These are phyloP conservation scores for Arrhopalites spinosus DNA, from an alignment of 2,888 invertebrate species.

Conservation along the genomic window DNA sequence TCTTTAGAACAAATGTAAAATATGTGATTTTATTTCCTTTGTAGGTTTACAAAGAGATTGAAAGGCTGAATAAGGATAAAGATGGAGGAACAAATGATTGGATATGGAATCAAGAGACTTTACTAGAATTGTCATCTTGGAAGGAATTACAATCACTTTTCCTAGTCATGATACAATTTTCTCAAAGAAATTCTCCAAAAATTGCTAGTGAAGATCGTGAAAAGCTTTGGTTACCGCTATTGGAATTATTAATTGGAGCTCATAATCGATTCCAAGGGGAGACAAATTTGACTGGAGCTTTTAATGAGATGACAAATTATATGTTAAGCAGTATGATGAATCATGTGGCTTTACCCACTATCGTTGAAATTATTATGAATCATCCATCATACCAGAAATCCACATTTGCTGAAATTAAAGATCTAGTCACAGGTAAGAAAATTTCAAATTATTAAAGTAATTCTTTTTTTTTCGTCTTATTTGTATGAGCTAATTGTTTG, in stretches of 20 bases:
- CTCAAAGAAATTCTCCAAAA: constrained; percentile 62
- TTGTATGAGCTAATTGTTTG: neutral
- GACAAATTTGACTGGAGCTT: constrained; percentile 55
- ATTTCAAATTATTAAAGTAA: neutral
- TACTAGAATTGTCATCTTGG: constrained; percentile 39
- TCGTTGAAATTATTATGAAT: constrained; percentile 61
- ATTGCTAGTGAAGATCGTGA: constrained; percentile 62
- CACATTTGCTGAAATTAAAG: constrained; percentile 64
- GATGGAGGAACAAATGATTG: neutral
- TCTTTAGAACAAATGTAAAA: too few species aligned
- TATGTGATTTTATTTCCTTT: too few species aligned
- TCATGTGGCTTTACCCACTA: constrained; percentile 63
- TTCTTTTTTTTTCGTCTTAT: neutral
- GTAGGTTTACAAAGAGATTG: constrained; percentile 44
- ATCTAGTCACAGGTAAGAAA: constrained; percentile 62
- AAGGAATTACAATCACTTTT: constrained; percentile 54
- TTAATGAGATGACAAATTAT: constrained; percentile 62
- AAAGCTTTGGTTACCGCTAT: constrained; percentile 61
- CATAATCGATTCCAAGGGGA: constrained; percentile 59
- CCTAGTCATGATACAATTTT: constrained; percentile 60
- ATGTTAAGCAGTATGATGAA: constrained; percentile 65
- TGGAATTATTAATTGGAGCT: constrained; percentile 61
- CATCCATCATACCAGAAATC: constrained; percentile 64
- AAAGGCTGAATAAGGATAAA: constrained; percentile 25
- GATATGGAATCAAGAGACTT: constrained; percentile 13